These are phyloP conservation scores for Rhabdomys pumilio DNA, from an alignment of 2,797 vertebrate genomes.

Conservation along the genomic window DNA sequence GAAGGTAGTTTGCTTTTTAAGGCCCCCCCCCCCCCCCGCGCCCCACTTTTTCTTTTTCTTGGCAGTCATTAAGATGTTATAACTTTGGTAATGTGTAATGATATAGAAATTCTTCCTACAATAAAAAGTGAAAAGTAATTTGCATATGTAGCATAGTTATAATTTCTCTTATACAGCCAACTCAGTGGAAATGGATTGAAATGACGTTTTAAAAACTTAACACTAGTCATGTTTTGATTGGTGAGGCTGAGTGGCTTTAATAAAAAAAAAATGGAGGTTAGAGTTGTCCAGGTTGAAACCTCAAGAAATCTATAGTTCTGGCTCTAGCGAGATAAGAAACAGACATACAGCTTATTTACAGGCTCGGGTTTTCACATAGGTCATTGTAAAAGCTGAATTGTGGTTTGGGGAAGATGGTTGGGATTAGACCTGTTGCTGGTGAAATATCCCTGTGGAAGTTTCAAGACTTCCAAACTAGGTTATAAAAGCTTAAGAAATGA, in stretches of 20 bases:
- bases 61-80: slow-evolving; percentile 44
- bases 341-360: slow-evolving; percentile 65
- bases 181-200: neutral
- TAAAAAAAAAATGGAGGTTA: slow-evolving; percentile 25
- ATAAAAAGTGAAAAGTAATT: slow-evolving; percentile 63
- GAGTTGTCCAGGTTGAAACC: slow-evolving; percentile 50
- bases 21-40: no score
- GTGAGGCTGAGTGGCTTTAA: slow-evolving; percentile 65
- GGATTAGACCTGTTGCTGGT: slow-evolving; percentile 76
- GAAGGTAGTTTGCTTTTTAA: slow-evolving; percentile 47
- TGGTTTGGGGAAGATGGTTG: slow-evolving; percentile 75
- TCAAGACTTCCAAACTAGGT: slow-evolving; percentile 75
- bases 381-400: slow-evolving; percentile 79
- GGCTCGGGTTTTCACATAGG: slow-evolving; percentile 71
- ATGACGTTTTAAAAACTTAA: slow-evolving; percentile 47
- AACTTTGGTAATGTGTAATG: slow-evolving; percentile 67
- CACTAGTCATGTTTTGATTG: slow-evolving; percentile 64
- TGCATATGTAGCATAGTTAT: slow-evolving; percentile 46
- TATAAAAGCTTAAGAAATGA: slow-evolving; percentile 75
- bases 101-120: slow-evolving; percentile 49
- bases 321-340: slow-evolving; percentile 73
- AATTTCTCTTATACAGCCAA: slow-evolving; percentile 41
- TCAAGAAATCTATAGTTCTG: slow-evolving; percentile 72
- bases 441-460: slow-evolving; percentile 77
- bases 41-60: neutral